Percentiles rank a stretch among this genome's conserved stretches.
Conservation (phyloP, 2,113 vertebrate species). For the Cercocebus atys region DNA sequence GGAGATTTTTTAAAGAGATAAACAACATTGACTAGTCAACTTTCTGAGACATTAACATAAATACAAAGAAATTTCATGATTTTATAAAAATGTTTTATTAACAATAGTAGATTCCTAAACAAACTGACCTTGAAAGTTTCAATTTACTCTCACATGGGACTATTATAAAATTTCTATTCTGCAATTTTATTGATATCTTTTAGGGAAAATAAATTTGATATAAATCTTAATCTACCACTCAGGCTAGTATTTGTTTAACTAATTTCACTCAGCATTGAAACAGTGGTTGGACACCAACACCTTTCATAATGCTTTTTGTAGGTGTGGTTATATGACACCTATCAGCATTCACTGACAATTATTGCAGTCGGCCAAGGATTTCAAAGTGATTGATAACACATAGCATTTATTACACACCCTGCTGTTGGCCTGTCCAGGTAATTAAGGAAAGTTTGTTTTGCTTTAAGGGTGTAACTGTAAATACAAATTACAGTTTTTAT, state of each 20-base stretch:
- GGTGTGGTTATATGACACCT: neutral
- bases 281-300: neutral
- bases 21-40: neutral
- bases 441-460: conserved; percentile 60
- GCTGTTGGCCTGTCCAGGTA: neutral
- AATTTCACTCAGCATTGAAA: neutral
- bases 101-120: neutral
- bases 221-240: neutral
- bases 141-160: neutral
- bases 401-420: conserved; percentile 57
- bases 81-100: neutral
- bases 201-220: neutral
- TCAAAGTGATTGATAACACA: conserved; percentile 43
- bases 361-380: conserved; percentile 62
- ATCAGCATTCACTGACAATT: conserved; percentile 55
- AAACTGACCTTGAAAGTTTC: neutral
- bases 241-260: neutral
- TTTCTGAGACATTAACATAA: conserved; percentile 38
- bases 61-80: neutral
- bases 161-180: neutral
- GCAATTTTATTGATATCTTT: conserved; percentile 30
- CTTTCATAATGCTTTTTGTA: neutral
- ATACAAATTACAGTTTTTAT: conserved; percentile 69
- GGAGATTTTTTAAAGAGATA: neutral
- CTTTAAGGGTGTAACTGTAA: conserved; percentile 68